A percentile compares a stretch with the other conserved stretches of the same genome.
phyloP scores from a whole-genome alignment of 1,140 invertebrate genomes.

The Steinernema khuongi region DNA sequence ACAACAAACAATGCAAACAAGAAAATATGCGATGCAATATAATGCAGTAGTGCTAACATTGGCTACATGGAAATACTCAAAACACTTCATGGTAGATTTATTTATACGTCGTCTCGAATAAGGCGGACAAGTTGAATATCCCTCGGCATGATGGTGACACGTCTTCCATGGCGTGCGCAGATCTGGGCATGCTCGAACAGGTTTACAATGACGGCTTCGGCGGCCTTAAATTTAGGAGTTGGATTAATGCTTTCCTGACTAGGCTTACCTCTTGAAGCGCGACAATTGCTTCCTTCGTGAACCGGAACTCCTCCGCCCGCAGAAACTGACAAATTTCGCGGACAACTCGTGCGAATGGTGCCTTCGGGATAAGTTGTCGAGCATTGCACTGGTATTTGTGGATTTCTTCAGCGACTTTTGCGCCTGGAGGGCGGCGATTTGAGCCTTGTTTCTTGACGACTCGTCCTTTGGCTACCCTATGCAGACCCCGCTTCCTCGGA shows the following conservation, averaged over 20 bases:
- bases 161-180: background rate
- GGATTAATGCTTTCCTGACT: background rate
- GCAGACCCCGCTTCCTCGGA: no score
- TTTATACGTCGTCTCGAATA: no score
- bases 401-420: background rate
- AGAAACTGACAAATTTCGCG: background rate
- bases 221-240: background rate
- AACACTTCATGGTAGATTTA: no score
- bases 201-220: background rate
- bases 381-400: background rate
- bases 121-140: background rate
- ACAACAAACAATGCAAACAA: no score
- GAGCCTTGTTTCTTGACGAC: no score
- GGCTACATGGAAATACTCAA: no score
- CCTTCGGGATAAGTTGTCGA: background rate
- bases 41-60: no score
- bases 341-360: background rate
- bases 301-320: background rate
- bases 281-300: background rate
- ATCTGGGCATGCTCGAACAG: background rate
- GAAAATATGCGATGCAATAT: no score
- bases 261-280: background rate
- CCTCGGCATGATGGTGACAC: background rate
- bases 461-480: no score
- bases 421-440: no score